These are phyloP conservation scores for Pachydiplax longipennis DNA, from an alignment of 2,888 invertebrate genomes.

Conservation along the genomic window DNA sequence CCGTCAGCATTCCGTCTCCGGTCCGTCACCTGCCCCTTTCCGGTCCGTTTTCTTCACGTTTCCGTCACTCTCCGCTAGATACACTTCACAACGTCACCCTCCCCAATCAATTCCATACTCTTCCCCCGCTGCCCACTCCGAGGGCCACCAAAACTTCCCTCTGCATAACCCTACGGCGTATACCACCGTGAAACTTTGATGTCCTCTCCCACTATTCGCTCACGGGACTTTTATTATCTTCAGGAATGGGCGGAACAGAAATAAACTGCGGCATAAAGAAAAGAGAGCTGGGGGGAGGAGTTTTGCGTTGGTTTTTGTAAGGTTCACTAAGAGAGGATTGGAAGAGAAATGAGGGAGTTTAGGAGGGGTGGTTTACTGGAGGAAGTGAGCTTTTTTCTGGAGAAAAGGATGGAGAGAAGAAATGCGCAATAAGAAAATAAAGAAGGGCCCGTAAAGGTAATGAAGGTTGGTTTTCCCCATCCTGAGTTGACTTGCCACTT, in stretches of 20 bases:
- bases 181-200: constrained; percentile 40
- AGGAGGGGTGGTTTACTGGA: too few species aligned
- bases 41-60: not conserved
- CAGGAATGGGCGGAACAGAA: constrained; percentile 35
- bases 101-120: too few species aligned
- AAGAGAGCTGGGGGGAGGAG: not conserved
- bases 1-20: not conserved
- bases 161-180: constrained; percentile 35
- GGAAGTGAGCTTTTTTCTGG: too few species aligned
- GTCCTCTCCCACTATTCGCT: constrained; percentile 23
- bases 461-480: too few species aligned
- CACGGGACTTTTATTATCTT: constrained; percentile 35
- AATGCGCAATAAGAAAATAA: too few species aligned
- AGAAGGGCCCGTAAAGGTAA: too few species aligned
- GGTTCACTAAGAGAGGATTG: not conserved
- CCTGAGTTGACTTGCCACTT: too few species aligned
- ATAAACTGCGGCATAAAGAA: constrained; percentile 5
- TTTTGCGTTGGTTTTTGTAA: not conserved
- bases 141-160: not conserved
- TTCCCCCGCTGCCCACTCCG: not conserved
- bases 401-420: too few species aligned
- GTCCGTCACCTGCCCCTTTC: not conserved
- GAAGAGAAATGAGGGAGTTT: too few species aligned
- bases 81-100: too few species aligned
- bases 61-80: not conserved